These are phyloP conservation scores for Mastomys natalensis DNA, from an alignment of 2,113 vertebrate genomes.

Conservation along the genomic window DNA sequence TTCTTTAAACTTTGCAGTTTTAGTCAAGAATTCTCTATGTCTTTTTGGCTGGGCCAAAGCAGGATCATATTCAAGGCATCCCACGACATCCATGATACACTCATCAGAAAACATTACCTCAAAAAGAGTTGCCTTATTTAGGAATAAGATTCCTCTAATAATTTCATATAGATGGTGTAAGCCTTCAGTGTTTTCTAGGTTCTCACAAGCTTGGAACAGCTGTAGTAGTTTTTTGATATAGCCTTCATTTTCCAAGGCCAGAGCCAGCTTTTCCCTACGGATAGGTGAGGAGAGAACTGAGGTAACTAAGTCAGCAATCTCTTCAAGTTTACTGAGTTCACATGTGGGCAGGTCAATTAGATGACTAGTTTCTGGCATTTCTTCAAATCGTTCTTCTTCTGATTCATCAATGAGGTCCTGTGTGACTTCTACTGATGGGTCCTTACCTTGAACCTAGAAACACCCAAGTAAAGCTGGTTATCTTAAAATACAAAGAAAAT, in stretches of 20 bases:
- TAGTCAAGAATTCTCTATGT: constrained; percentile 98
- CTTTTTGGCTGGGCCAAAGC: constrained; percentile 97
- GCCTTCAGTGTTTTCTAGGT: constrained; percentile 96
- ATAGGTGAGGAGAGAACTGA: constrained; percentile 98
- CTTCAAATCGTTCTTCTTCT: constrained; percentile 98
- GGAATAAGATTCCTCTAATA: constrained; percentile 97
- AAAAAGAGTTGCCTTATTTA: constrained; percentile 99
- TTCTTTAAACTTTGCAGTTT: constrained; percentile 99
- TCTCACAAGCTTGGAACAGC: constrained; percentile 97
- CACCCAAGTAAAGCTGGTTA: constrained; percentile 61
- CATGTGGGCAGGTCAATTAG: constrained; percentile 96
- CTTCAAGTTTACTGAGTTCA: constrained; percentile 96
- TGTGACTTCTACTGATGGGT: constrained; percentile 98
- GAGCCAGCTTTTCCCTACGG: constrained; percentile 96
- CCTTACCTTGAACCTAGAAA: constrained; percentile 96
- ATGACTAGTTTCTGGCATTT: constrained; percentile 97
- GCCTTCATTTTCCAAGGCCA: constrained; percentile 97
- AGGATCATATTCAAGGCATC: constrained; percentile 98
- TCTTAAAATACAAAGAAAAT: constrained; percentile 65
- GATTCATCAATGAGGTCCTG: constrained; percentile 99
- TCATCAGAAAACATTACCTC: constrained; percentile 99
- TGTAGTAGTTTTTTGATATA: constrained; percentile 98
- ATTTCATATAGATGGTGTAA: constrained; percentile 99
- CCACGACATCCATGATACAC: constrained; percentile 99
- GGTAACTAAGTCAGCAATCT: constrained; percentile 98